These are phyloP conservation scores for Mimas tiliae DNA, from an alignment of 2,888 invertebrate genomes.

Conservation along the genomic window DNA sequence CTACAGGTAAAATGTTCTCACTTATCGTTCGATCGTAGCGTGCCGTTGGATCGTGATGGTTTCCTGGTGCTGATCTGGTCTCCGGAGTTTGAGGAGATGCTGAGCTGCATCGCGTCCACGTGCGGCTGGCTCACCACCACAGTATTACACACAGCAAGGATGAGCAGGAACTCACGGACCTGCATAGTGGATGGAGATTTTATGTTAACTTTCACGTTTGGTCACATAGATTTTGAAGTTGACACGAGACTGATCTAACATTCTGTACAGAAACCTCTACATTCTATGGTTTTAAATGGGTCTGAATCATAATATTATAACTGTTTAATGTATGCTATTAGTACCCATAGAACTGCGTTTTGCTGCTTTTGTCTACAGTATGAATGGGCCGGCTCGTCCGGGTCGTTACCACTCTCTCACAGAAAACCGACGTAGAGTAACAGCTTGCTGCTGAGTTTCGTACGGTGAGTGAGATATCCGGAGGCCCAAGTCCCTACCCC, in stretches of 20 bases:
- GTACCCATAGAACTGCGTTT: no score
- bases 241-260: not conserved
- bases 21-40: conserved; percentile 72
- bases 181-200: conserved; percentile 53
- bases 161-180: conserved; percentile 94
- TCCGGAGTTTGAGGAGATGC: conserved; percentile 64
- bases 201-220: not conserved
- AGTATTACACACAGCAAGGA: conserved; percentile 97
- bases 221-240: not conserved
- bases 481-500: no score
- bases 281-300: no score
- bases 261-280: no score
- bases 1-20: conserved; percentile 42
- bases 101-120: conserved; percentile 88
- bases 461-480: no score
- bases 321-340: no score
- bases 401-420: no score
- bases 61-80: conserved; percentile 78
- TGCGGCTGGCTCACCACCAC: conserved; percentile 96
- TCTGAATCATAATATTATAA: no score
- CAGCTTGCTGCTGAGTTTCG: no score
- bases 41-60: conserved; percentile 66
- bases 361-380: no score
- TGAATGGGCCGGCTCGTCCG: no score
- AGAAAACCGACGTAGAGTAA: no score